Evolutionary conservation across 2,888 invertebrate genomes (phyloP).

Genomic region (Oligia strigilis): DNA sequence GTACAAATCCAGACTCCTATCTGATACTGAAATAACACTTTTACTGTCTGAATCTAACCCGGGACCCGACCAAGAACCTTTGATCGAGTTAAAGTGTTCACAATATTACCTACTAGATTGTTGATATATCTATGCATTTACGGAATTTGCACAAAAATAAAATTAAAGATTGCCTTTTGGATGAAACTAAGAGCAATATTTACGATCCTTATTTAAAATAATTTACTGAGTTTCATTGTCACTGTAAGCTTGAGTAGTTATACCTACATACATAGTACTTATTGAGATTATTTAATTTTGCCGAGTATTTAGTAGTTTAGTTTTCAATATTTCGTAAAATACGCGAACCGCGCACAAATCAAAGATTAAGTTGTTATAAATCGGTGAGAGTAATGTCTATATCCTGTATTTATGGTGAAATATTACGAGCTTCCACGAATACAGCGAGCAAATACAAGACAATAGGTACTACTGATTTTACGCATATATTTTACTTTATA

Average conservation of each 20-base stretch:
- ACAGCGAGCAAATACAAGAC: constrained; percentile 7
- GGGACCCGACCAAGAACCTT: background rate
- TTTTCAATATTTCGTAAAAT: constrained; percentile 37
- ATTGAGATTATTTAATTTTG: constrained; percentile 32
- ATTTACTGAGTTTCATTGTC: constrained; percentile 22
- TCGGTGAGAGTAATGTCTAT: constrained; percentile 41
- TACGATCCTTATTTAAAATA: background rate
- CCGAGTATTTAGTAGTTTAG: no score
- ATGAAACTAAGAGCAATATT: background rate
- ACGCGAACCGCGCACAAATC: constrained; percentile 43
- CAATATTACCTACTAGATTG: background rate
- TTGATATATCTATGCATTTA: background rate
- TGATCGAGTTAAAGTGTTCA: background rate
- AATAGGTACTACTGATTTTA: constrained; percentile 20
- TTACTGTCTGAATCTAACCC: background rate
- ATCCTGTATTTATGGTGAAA: constrained; percentile 21
- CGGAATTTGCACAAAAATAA: background rate
- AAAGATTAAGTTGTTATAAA: constrained; percentile 54
- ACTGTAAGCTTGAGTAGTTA: constrained; percentile 2
- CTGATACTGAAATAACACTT: background rate
- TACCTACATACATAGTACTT: background rate
- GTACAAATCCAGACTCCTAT: background rate
- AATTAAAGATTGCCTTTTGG: background rate
- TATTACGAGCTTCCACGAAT: constrained; percentile 9
- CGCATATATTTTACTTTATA: background rate